Percentiles rank a stretch among this genome's conserved stretches.
Conservation (phyloP, 2,888 invertebrate species). For the Scrobipalpa atriplicella region DNA sequence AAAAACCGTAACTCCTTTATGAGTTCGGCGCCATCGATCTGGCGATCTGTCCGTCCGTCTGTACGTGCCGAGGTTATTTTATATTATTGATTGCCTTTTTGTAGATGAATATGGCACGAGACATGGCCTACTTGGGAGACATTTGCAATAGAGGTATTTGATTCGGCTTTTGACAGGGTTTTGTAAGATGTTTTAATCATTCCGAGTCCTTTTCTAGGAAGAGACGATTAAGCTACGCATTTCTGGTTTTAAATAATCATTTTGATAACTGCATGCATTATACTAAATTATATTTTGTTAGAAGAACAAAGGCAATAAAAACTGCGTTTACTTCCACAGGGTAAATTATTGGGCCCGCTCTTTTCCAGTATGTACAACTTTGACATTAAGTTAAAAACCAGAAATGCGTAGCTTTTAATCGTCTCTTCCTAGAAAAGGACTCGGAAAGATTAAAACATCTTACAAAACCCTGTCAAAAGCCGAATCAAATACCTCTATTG, state of each 20-base stretch:
- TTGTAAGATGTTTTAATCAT: not conserved
- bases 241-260: not conserved
- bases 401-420: not conserved
- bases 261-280: not conserved
- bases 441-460: not conserved
- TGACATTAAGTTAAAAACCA: not conserved
- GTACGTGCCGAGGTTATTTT: slow-evolving; percentile 52
- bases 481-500: slow-evolving; percentile 17
- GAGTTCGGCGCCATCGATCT: slow-evolving; percentile 60
- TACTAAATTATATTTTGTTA: too few relatives aligned
- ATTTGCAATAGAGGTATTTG: slow-evolving; percentile 24
- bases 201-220: not conserved
- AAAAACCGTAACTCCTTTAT: slow-evolving; percentile 63
- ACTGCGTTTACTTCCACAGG: not conserved
- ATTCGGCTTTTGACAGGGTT: slow-evolving; percentile 1
- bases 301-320: not conserved
- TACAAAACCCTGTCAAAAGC: not conserved
- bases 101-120: slow-evolving; percentile 27
- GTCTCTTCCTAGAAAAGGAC: not conserved
- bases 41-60: slow-evolving; percentile 42
- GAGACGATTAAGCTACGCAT: not conserved
- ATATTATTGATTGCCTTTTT: slow-evolving; percentile 31
- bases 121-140: slow-evolving; percentile 28
- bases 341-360: not conserved
- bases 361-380: not conserved